phyloP scores from a whole-genome alignment of 1,140 invertebrate genomes.

The Probaryconus sp. region DNA sequence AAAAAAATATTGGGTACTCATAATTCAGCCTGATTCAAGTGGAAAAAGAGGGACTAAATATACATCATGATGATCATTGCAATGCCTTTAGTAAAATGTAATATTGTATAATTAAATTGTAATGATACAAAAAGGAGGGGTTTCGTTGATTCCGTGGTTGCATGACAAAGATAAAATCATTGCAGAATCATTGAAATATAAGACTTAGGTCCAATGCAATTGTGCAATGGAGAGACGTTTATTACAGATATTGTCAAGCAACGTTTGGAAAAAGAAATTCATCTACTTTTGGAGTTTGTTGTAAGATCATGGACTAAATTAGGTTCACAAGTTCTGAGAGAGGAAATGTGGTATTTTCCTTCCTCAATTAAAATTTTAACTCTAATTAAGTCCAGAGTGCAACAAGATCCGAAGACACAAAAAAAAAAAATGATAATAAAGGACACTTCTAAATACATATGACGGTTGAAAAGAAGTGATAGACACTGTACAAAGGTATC shows the following conservation, averaged over 20 bases:
- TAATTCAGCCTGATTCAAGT: too few relatives aligned
- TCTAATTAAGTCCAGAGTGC: too few relatives aligned
- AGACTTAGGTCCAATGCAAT: constrained; percentile 21
- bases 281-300: too few relatives aligned
- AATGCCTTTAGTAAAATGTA: constrained; percentile 24
- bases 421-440: too few relatives aligned
- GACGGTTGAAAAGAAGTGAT: constrained; percentile 10
- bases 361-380: too few relatives aligned
- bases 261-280: constrained; percentile 3
- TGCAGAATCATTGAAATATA: too few relatives aligned
- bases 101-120: neutral
- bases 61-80: constrained; percentile 22
- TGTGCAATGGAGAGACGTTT: constrained; percentile 5
- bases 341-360: too few relatives aligned
- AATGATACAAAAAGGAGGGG: constrained; percentile 22
- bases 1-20: constrained; percentile 25
- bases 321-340: too few relatives aligned
- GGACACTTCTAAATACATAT: neutral
- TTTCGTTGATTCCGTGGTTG: constrained; percentile 9
- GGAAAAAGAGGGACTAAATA: too few relatives aligned
- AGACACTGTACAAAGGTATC: constrained; percentile 38
- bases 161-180: constrained; percentile 22
- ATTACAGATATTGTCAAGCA: constrained; percentile 10
- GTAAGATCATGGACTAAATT: too few relatives aligned
- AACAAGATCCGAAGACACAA: too few relatives aligned